Percentiles rank a stretch among this genome's conserved stretches.
phyloP scores from a whole-genome alignment of 2,797 vertebrate genomes.

The Schizopygopsis pylzovi region DNA sequence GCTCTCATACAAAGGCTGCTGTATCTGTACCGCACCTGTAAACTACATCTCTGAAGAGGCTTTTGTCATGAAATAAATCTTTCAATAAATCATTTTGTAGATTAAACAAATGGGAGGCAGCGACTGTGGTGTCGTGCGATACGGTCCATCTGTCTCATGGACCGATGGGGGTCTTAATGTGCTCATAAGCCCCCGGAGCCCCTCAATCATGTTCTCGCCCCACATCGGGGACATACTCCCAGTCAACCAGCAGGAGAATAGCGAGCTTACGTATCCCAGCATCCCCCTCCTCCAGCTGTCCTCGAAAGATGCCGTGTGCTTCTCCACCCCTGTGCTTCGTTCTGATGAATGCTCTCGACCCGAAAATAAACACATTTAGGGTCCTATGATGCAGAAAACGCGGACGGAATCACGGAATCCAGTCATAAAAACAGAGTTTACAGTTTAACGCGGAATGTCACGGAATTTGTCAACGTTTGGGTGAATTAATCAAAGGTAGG shows the following conservation, averaged over 20 bases:
- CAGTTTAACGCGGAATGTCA: no score
- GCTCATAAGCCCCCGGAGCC: neutral
- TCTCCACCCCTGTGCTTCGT: slow-evolving; percentile 17
- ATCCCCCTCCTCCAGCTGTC: slow-evolving; percentile 50
- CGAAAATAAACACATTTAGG: slow-evolving; percentile 29
- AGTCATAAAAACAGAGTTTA: no score
- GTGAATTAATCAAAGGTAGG: no score
- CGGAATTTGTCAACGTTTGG: no score
- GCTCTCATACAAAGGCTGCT: neutral
- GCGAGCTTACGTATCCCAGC: neutral
- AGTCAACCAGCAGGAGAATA: slow-evolving; percentile 14
- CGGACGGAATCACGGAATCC: no score
- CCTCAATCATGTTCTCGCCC: slow-evolving; percentile 19
- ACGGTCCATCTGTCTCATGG: slow-evolving; percentile 23
- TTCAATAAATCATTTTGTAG: neutral
- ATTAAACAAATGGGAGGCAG: neutral
- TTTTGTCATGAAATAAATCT: neutral
- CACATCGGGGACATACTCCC: slow-evolving; percentile 10
- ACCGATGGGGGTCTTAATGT: slow-evolving; percentile 8
- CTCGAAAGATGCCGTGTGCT: slow-evolving; percentile 29
- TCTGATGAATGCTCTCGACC: slow-evolving; percentile 22
- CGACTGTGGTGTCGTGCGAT: neutral
- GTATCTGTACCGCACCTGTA: slow-evolving; percentile 1
- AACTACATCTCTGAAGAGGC: neutral
- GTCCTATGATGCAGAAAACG: no score